These are phyloP conservation scores for Cosmorhoe ocellata DNA, from an alignment of 2,888 invertebrate genomes.

Conservation along the genomic window DNA sequence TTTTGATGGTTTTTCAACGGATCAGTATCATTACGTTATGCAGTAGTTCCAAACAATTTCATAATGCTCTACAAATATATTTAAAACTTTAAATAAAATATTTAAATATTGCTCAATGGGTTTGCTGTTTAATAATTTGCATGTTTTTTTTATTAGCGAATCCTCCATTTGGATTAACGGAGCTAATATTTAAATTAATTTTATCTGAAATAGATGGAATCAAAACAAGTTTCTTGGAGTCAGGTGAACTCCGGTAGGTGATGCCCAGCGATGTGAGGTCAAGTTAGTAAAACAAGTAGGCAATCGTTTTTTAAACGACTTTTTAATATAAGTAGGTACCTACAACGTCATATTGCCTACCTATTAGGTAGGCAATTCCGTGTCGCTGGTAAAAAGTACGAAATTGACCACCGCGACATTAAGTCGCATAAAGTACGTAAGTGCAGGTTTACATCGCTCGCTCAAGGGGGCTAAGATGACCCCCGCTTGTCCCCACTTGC, in stretches of 20 bases:
- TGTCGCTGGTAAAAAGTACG: constrained; percentile 1
- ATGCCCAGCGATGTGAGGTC: constrained; percentile 1
- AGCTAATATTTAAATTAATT: constrained; percentile 28
- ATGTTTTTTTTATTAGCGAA: constrained; percentile 6
- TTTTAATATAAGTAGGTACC: no score
- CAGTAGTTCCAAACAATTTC: neutral
- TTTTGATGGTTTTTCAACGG: neutral
- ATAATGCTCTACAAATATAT: no score
- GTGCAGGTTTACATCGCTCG: constrained; percentile 28
- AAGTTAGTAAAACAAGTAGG: neutral
- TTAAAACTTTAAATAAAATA: neutral
- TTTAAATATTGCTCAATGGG: constrained; percentile 6
- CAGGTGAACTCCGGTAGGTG: neutral
- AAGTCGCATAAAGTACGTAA: constrained; percentile 26
- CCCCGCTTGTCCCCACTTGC: constrained; percentile 18
- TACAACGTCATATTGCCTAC: no score
- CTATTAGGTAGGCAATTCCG: no score
- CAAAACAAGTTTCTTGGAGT: constrained; percentile 25
- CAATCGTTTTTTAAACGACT: no score
- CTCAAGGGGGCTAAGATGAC: constrained; percentile 30
- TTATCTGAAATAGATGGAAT: constrained; percentile 25
- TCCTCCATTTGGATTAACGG: constrained; percentile 24
- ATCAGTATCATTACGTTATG: neutral
- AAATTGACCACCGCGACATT: constrained; percentile 23
- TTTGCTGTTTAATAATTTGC: constrained; percentile 5